phyloP scores from a whole-genome alignment of 2,888 invertebrate genomes.

The Agrotis puta region DNA sequence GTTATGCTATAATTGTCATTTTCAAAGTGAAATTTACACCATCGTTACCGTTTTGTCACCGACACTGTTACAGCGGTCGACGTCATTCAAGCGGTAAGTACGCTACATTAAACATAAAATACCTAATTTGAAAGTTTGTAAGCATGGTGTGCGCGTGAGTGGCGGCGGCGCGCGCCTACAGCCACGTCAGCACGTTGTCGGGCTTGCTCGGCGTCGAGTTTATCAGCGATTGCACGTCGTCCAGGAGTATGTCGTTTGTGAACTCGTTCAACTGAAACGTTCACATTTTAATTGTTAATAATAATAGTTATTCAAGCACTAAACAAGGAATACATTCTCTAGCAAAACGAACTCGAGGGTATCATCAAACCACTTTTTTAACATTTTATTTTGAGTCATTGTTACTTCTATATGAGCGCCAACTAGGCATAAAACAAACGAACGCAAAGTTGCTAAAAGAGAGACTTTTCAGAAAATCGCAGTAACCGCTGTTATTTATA shows the following conservation, averaged over 20 bases:
- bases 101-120: conserved; percentile 70
- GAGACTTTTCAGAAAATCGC: background rate
- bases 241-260: conserved; percentile 96
- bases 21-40: conserved; percentile 86
- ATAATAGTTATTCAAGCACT: conserved; percentile 16
- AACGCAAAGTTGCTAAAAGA: conserved; percentile 1
- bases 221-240: conserved; percentile 97
- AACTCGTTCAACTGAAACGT: conserved; percentile 94
- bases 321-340: conserved; percentile 4
- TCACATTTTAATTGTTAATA: conserved; percentile 22
- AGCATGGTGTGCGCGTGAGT: conserved; percentile 49
- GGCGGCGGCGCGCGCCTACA: conserved; percentile 86
- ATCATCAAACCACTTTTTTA: conserved; percentile 25
- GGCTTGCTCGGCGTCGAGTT: conserved; percentile 96
- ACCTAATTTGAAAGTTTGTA: conserved; percentile 76
- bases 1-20: conserved; percentile 84
- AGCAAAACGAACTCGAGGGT: background rate
- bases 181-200: conserved; percentile 96
- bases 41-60: conserved; percentile 77
- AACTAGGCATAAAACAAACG: conserved; percentile 10
- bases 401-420: conserved; percentile 32
- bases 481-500: background rate
- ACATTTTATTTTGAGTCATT: conserved; percentile 32
- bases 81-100: conserved; percentile 70
- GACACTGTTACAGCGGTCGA: conserved; percentile 72